These are phyloP conservation scores for Danaus chrysippus DNA, from an alignment of 2,888 invertebrate genomes.

Conservation along the genomic window DNA sequence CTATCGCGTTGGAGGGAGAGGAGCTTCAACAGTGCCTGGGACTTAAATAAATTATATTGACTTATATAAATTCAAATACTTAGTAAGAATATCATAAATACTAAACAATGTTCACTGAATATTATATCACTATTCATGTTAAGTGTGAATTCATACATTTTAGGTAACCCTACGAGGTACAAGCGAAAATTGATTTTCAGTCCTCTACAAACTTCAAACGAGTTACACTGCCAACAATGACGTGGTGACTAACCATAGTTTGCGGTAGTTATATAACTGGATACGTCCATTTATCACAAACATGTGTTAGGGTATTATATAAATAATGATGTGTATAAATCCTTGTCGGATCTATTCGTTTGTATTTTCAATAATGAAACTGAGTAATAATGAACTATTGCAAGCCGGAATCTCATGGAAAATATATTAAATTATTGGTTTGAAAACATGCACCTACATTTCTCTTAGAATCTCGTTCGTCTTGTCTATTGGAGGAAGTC, in stretches of 20 bases:
- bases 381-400: too few species aligned
- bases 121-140: slow-evolving; percentile 14
- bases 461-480: neutral
- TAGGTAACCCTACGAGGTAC: slow-evolving; percentile 24
- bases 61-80: too few species aligned
- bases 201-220: slow-evolving; percentile 27
- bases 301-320: slow-evolving; percentile 16
- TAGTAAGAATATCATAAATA: too few species aligned
- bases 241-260: slow-evolving; percentile 14
- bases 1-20: too few species aligned
- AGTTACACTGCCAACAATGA: slow-evolving; percentile 26
- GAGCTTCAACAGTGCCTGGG: too few species aligned
- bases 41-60: too few species aligned
- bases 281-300: slow-evolving; percentile 28
- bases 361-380: too few species aligned
- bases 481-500: neutral
- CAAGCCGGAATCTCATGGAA: too few species aligned
- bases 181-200: slow-evolving; percentile 31
- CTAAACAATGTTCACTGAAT: neutral
- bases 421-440: neutral
- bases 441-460: neutral
- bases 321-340: slow-evolving; percentile 6
- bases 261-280: slow-evolving; percentile 18
- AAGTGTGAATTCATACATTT: slow-evolving; percentile 10
- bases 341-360: neutral